Conservation (phyloP, 2,113 vertebrate genomes). For the Microtus ochrogaster region DNA sequence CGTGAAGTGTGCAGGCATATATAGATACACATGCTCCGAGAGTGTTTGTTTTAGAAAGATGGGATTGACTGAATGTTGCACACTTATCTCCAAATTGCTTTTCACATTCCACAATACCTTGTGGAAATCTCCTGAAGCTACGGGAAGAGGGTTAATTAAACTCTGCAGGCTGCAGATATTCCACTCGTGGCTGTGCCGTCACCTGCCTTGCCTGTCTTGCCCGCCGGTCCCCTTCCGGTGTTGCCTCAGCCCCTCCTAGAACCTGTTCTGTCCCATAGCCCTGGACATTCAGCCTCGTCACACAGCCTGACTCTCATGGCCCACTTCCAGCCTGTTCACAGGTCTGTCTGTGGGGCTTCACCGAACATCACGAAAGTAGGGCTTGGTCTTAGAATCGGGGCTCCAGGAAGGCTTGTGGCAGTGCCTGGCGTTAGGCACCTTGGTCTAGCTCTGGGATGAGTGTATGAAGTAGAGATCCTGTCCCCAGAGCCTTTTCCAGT, state of each 20-base stretch:
- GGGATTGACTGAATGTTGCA: constrained; percentile 1
- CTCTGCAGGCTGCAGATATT: neutral
- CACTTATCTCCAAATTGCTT: constrained; percentile 72
- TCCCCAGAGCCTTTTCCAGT: neutral
- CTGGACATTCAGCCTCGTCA: neutral
- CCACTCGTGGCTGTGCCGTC: neutral
- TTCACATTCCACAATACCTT: constrained; percentile 34
- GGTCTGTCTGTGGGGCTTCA: neutral
- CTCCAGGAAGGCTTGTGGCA: neutral
- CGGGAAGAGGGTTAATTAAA: constrained; percentile 56
- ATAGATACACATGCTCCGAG: neutral
- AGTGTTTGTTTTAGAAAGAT: constrained; percentile 57
- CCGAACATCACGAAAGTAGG: neutral
- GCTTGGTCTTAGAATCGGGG: neutral
- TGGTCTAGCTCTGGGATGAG: neutral
- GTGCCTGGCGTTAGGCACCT: neutral
- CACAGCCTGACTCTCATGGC: neutral
- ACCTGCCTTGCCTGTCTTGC: neutral
- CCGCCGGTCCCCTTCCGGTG: accelerated
- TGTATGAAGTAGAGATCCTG: neutral
- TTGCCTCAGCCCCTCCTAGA: neutral
- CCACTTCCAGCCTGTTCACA: neutral
- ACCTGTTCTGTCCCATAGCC: neutral
- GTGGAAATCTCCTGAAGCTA: constrained; percentile 47
- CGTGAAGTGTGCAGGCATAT: neutral